Evolutionary conservation across 2,113 vertebrate genomes (phyloP).

Genomic region (Thymallus thymallus): DNA sequence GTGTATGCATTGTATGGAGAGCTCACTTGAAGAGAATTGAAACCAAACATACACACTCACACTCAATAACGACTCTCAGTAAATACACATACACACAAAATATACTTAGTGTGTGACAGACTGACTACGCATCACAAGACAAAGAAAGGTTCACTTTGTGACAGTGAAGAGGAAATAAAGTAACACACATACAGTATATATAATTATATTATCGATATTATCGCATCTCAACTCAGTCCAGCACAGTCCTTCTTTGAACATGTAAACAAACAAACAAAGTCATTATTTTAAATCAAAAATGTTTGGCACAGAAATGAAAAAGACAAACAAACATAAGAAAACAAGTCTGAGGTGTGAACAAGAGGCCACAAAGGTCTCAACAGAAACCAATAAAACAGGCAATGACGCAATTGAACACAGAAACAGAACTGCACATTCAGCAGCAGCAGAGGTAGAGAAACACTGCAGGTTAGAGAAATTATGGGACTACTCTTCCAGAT

Average conservation of each 20-base stretch:
- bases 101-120: conserved; percentile 63
- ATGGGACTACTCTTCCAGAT: conserved; percentile 52
- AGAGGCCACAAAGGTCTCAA: conserved; percentile 53
- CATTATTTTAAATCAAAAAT: background rate
- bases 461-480: conserved; percentile 46
- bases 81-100: conserved; percentile 61
- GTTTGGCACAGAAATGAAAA: conserved; percentile 56
- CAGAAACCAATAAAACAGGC: conserved; percentile 22
- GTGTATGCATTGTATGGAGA: conserved; percentile 28
- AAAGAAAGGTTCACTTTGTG: conserved; percentile 72
- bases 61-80: conserved; percentile 37
- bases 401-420: conserved; percentile 55
- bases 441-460: conserved; percentile 10
- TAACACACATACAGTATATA: conserved; percentile 30
- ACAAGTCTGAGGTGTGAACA: conserved; percentile 25
- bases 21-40: conserved; percentile 30
- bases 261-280: conserved; percentile 11
- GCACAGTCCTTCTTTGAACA: conserved; percentile 27
- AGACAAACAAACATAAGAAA: conserved; percentile 41
- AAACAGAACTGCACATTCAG: conserved; percentile 40
- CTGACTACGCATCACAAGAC: conserved; percentile 62
- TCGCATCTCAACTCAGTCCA: conserved; percentile 58
- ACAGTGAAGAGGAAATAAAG: conserved; percentile 62
- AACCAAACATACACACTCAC: conserved; percentile 51
- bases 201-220: conserved; percentile 39